A percentile compares a stretch with the other conserved stretches of the same genome.
Conservation (phyloP, 2,888 invertebrate species). For the Aleiodes testaceus region DNA sequence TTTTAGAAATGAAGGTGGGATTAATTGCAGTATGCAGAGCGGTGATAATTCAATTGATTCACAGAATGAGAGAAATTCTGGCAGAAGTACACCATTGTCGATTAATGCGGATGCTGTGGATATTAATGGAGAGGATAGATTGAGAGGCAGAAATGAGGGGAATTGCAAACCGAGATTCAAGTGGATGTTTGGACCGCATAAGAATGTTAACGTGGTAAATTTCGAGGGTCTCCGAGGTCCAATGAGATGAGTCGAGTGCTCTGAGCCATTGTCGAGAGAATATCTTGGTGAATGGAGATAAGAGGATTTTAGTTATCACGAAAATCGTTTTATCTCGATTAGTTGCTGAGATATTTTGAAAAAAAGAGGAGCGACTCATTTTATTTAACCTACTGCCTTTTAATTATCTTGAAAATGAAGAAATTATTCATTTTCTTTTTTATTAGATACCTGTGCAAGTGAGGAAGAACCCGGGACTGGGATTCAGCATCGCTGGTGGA, state of each 20-base stretch:
- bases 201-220: slow-evolving; percentile 74
- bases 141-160: slow-evolving; percentile 37
- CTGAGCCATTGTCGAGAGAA: too few relatives aligned
- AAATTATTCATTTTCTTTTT: slow-evolving; percentile 39
- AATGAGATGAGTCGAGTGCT: too few relatives aligned
- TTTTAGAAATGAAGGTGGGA: neutral
- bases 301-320: too few relatives aligned
- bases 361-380: too few relatives aligned
- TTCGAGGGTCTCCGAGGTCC: slow-evolving; percentile 15
- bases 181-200: slow-evolving; percentile 76
- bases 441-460: slow-evolving; percentile 73
- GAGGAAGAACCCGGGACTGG: slow-evolving; percentile 75
- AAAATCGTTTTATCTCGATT: too few relatives aligned
- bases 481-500: slow-evolving; percentile 76
- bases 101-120: slow-evolving; percentile 49
- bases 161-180: slow-evolving; percentile 65
- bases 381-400: too few relatives aligned
- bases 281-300: too few relatives aligned
- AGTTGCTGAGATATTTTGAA: too few relatives aligned
- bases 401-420: neutral
- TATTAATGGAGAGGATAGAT: slow-evolving; percentile 41
- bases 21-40: neutral
- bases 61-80: slow-evolving; percentile 57
- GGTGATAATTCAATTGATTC: slow-evolving; percentile 47
- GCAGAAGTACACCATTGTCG: slow-evolving; percentile 56